These are phyloP conservation scores for Limnephilus marmoratus DNA, from an alignment of 2,888 invertebrate species.

Conservation along the genomic window DNA sequence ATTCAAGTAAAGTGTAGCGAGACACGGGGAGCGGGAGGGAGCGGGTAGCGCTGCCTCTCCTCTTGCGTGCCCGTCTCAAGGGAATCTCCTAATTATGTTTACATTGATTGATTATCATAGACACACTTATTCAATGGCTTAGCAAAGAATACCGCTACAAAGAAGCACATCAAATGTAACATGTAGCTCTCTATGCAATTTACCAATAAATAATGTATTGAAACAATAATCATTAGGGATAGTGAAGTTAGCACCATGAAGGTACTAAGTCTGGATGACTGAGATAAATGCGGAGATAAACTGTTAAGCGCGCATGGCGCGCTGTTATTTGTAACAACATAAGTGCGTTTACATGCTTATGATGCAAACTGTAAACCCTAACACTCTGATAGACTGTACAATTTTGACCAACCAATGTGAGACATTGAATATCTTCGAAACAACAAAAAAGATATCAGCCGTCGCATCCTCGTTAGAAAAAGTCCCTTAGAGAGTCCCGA, in stretches of 20 bases:
- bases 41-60: background rate
- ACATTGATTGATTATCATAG: constrained; percentile 44
- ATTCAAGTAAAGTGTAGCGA: constrained; percentile 11
- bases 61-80: background rate
- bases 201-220: background rate
- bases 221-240: background rate
- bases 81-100: constrained; percentile 23
- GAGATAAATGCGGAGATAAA: background rate
- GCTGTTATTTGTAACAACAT: background rate
- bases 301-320: background rate
- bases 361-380: background rate
- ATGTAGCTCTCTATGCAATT: background rate
- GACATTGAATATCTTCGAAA: background rate
- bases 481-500: background rate
- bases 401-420: background rate
- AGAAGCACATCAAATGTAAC: constrained; percentile 2
- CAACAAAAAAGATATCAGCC: background rate
- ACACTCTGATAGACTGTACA: background rate
- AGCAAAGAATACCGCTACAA: constrained; percentile 14
- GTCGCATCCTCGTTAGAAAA: background rate
- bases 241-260: background rate
- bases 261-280: background rate
- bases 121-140: constrained; percentile 35
- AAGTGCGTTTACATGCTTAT: background rate
- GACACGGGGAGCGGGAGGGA: background rate